Base-by-base conservation (phyloP, 2,797 vertebrate genomes). In the Gouania willdenowi region DNA sequence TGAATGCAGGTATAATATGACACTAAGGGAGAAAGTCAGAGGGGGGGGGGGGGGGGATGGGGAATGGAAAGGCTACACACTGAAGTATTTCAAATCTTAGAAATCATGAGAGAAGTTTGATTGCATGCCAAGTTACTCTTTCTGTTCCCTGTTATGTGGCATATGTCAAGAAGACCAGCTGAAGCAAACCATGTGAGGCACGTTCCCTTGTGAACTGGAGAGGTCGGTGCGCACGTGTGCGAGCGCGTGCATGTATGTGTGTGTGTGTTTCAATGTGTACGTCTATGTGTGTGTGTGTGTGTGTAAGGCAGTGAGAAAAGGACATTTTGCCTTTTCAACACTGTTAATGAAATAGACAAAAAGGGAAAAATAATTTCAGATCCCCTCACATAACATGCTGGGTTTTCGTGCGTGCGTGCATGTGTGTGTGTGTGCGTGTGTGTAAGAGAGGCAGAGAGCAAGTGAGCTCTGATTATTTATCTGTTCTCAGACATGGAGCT, bases 31-130 rank as follows among this genome's bases (percentile, higher is more conserved):
- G 3, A n/a, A 10, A 10, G 10, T 10, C 10, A 10, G 10, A 20
- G 26, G 28, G 43, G 53, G 28, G 8, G 42, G 36, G 49, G 47
- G 50, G 41, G 56, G 58, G 46, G 48, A 24, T 30, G 47, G 52
- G 43, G 54, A 42, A 51, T 18, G 22, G 46, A 49, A 36, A 51
- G 47, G 47, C 59, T 63, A 45, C 36, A 37, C 66, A 71, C 57
- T 68, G 41, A 87, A 86, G 58, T 81, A 86, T 86, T 89, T 84
- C 67, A 87, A 84, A 73, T 83, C 87, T 83, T 62, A 78, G 61
- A 66, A 83, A 77, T 75, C 70, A 35, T 83, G 79, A 85, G 85
- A 84, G 75, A 83, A 87, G 83, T 66, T 86, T 89, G 85, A 82
- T 57, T 49, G 37, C 35, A 29, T 62, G 88, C 82, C 83, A 87